Evolutionary conservation across 2,888 invertebrate genomes (phyloP).

Genomic region (Pachydiplax longipennis): DNA sequence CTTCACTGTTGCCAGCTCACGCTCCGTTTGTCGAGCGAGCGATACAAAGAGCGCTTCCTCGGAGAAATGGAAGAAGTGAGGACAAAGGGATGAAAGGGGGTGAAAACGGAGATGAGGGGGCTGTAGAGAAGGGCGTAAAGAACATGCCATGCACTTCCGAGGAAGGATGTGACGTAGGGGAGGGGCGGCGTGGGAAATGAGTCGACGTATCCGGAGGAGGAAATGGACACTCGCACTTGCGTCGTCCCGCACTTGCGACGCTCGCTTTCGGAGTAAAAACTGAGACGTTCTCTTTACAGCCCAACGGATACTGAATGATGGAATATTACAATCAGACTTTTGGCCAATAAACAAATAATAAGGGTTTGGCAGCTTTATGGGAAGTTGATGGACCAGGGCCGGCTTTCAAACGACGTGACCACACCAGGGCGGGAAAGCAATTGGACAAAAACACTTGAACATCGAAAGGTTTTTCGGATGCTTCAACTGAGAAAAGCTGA

Average conservation of each 20-base stretch:
- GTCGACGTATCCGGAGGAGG: background rate
- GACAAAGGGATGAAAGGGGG: background rate
- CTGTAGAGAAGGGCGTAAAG: background rate
- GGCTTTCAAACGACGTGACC: no score
- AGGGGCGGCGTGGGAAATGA: background rate
- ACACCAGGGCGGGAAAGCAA: no score
- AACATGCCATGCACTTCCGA: background rate
- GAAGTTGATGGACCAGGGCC: no score
- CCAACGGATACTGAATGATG: background rate
- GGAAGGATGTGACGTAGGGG: background rate
- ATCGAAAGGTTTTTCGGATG: no score
- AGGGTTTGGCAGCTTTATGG: no score
- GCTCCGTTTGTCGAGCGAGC: background rate
- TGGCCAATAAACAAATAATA: no score
- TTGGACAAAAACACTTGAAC: no score
- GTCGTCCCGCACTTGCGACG: background rate
- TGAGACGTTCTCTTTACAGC: background rate
- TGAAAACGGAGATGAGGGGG: background rate
- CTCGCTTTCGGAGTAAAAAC: background rate
- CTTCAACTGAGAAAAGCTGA: no score
- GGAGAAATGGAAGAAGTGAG: no score
- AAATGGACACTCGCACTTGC: background rate
- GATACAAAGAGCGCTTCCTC: background rate
- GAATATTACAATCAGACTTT: no score
- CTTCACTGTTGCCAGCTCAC: background rate